These are phyloP conservation scores for Caradrina kadenii DNA, from an alignment of 2,888 invertebrate genomes.

Conservation along the genomic window DNA sequence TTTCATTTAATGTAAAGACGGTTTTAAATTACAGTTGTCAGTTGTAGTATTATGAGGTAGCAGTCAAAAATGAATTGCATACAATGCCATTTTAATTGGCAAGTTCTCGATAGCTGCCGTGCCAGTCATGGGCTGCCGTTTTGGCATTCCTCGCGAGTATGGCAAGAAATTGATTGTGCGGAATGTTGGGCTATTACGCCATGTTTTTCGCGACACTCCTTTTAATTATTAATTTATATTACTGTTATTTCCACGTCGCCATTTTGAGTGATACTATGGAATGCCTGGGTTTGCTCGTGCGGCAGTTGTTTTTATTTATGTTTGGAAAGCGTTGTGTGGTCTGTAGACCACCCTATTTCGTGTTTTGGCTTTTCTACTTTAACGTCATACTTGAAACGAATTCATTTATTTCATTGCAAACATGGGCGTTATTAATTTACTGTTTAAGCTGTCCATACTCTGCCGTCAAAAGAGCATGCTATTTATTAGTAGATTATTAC, in stretches of 20 bases:
- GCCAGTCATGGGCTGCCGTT: constrained; percentile 46
- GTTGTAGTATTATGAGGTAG: constrained; percentile 46
- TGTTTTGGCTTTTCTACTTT: background rate
- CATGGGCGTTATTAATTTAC: too few species aligned
- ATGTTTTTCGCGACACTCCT: constrained; percentile 65
- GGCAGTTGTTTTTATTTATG: constrained; percentile 25
- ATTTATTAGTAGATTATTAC: too few species aligned
- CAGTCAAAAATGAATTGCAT: constrained; percentile 71
- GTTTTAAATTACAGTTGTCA: constrained; percentile 29
- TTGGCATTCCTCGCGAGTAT: constrained; percentile 53
- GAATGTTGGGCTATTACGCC: constrained; percentile 74
- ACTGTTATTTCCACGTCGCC: constrained; percentile 51
- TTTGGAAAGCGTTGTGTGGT: constrained; percentile 36
- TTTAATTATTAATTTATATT: constrained; percentile 73
- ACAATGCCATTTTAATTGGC: constrained; percentile 71
- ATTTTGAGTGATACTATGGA: constrained; percentile 47
- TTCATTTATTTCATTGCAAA: too few species aligned
- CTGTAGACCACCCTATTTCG: constrained; percentile 28
- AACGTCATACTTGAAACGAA: too few species aligned
- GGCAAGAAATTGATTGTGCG: constrained; percentile 74
- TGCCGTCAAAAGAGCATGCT: too few species aligned
- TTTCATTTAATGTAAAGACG: constrained; percentile 3
- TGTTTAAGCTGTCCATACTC: too few species aligned
- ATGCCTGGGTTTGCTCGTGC: constrained; percentile 37
- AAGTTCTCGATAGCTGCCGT: constrained; percentile 64